Evolutionary conservation across 2,888 invertebrate species (phyloP).

Genomic region (Lymantria monacha): DNA sequence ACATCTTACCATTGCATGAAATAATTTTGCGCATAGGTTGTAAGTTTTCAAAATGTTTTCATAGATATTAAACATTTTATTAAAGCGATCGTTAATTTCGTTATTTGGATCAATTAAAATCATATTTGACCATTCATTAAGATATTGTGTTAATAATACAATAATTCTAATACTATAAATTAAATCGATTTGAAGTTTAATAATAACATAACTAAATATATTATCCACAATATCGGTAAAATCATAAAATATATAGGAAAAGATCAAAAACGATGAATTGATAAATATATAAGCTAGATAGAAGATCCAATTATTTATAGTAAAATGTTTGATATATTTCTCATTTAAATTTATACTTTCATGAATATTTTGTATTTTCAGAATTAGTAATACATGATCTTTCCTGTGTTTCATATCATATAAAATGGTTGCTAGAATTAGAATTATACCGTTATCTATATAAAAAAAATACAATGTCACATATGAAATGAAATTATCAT

Average conservation of each 20-base stretch:
- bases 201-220: not conserved
- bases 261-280: not conserved
- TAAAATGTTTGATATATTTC: not conserved
- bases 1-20: not conserved
- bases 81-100: not conserved
- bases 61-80: not conserved
- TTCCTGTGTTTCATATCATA: not conserved
- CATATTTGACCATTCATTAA: not conserved
- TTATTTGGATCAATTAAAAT: not conserved
- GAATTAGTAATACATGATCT: not conserved
- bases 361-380: not conserved
- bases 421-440: not conserved
- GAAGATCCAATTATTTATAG: not conserved
- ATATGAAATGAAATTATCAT: not conserved
- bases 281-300: not conserved
- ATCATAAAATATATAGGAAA: not conserved
- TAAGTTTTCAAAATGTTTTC: not conserved
- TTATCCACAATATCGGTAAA: not conserved
- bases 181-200: not conserved
- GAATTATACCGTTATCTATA: not conserved
- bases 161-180: not conserved
- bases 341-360: not conserved
- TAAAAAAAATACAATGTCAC: not conserved
- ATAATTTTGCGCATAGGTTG: not conserved
- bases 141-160: not conserved